Percentiles rank a stretch among this genome's conserved stretches.
Evolutionary conservation across 1,140 invertebrate species (phyloP).

Genomic region (Drosophila orena): DNA sequence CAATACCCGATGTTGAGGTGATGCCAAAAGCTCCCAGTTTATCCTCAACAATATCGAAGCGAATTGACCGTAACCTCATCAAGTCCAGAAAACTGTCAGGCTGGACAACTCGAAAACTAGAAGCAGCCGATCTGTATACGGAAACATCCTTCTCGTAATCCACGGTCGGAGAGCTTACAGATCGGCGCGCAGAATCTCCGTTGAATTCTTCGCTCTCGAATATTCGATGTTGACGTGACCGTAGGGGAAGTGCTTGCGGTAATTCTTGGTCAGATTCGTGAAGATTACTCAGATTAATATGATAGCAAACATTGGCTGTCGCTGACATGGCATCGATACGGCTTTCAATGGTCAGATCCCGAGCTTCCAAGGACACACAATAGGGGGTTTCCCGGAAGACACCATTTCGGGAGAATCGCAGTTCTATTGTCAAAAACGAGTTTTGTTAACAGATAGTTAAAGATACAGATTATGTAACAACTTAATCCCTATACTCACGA

Average conservation of each 20-base stretch:
- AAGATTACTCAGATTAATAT: slow-evolving; percentile 58
- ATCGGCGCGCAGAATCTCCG: background rate
- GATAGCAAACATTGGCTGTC: slow-evolving; percentile 66
- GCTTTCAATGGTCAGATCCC: slow-evolving; percentile 59
- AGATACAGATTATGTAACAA: too few relatives aligned
- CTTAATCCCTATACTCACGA: slow-evolving; percentile 56
- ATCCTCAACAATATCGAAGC: slow-evolving; percentile 66
- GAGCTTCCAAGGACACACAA: slow-evolving; percentile 67
- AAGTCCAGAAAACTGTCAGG: slow-evolving; percentile 69
- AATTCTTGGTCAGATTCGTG: slow-evolving; percentile 60
- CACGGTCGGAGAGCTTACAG: slow-evolving; percentile 13
- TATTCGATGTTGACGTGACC: slow-evolving; percentile 51
- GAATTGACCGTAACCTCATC: slow-evolving; percentile 50
- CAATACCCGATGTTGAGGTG: slow-evolving; percentile 86
- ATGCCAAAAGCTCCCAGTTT: slow-evolving; percentile 85
- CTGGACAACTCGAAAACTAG: slow-evolving; percentile 83
- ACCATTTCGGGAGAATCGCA: slow-evolving; percentile 65
- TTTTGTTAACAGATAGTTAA: too few relatives aligned
- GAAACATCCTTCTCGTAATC: slow-evolving; percentile 78
- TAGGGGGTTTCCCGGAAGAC: slow-evolving; percentile 64
- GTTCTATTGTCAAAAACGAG: too few relatives aligned
- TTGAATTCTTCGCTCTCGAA: slow-evolving; percentile 50
- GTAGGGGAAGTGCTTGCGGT: slow-evolving; percentile 56
- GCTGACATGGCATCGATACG: slow-evolving; percentile 41
- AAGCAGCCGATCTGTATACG: slow-evolving; percentile 80